Base-by-base conservation (phyloP, 2,113 vertebrate species). In the Dipodomys stephensi region DNA sequence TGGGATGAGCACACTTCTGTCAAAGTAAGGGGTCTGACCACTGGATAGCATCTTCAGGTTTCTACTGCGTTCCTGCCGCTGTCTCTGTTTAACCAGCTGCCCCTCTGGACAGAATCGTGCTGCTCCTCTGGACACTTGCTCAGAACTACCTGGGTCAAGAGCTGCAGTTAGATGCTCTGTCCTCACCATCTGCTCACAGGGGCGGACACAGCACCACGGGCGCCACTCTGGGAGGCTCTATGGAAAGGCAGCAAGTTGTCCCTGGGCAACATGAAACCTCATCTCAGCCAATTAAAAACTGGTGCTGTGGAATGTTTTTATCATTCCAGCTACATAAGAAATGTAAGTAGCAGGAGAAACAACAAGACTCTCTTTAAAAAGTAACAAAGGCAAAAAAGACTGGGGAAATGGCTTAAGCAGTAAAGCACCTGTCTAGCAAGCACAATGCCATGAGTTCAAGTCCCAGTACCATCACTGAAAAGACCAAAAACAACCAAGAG, bases 1-100 rank as follows among this genome's bases (percentile, higher is more conserved):
- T 65, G 46, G 46, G 20, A 32, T 69, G 19, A 16, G 16, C 62
- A 13, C 30, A 2, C 44, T 74, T 71, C 7, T 4, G 16, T 30
- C 28, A 57, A n/a, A 39, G 32, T 0, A 3, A 65, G 10, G n/a
- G 53, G 13, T 22, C 88, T 13, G 19, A 73, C 3, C 18, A 22
- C 76, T 0, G 28, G 23, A 11, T 18, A 1, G 49, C 46, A 23
- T 18, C 32, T 12, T 8, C 0, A 0, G 35, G 28, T 60, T 20
- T 53, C 49, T n/a, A 1, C 13, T 6, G 27, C 19, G 39, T 27
- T n/a, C 64, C 5, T 9, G 3, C 16, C 18, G 1, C 7, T 3
- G 4, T 23, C 74, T 11, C 18, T 0, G 19, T 46, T n/a, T 7
- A 32, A 9, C 71, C 10, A 0, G 71, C 49, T 13, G 71, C 60